These are phyloP conservation scores for Fringilla coelebs DNA, from an alignment of 2,797 vertebrate species.

Conservation along the genomic window DNA sequence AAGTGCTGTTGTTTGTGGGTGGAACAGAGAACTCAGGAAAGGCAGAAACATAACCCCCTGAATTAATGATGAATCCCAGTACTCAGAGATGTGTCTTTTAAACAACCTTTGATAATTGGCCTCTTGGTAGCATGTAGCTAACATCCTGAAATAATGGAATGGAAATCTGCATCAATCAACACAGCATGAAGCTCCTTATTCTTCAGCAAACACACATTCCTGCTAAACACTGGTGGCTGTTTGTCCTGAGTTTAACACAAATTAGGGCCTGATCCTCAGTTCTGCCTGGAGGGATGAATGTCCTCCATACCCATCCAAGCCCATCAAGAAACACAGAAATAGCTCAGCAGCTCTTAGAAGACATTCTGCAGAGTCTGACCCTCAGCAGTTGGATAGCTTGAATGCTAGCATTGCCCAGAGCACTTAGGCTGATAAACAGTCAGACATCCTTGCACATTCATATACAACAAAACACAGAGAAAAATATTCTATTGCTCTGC, in stretches of 20 bases:
- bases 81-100: constrained; percentile 59
- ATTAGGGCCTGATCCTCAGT: constrained; percentile 43
- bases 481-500: not conserved
- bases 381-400: not conserved
- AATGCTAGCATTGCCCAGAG: not conserved
- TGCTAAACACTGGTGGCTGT: constrained; percentile 15
- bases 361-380: not conserved
- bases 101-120: constrained; percentile 62
- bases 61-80: constrained; percentile 48
- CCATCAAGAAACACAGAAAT: constrained; percentile 5
- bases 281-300: constrained; percentile 35
- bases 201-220: constrained; percentile 21
- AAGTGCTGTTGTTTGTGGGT: not conserved
- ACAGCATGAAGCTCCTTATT: constrained; percentile 46
- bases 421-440: not conserved
- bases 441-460: not conserved
- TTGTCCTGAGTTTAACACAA: constrained; percentile 60
- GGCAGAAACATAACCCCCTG: constrained; percentile 8
- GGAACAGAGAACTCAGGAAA: not conserved
- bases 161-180: constrained; percentile 61
- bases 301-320: not conserved
- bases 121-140: constrained; percentile 36
- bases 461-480: not conserved
- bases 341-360: not conserved
- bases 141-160: constrained; percentile 54